These are phyloP conservation scores for Choreutis nemorana DNA, from an alignment of 2,888 invertebrate genomes.

Conservation along the genomic window DNA sequence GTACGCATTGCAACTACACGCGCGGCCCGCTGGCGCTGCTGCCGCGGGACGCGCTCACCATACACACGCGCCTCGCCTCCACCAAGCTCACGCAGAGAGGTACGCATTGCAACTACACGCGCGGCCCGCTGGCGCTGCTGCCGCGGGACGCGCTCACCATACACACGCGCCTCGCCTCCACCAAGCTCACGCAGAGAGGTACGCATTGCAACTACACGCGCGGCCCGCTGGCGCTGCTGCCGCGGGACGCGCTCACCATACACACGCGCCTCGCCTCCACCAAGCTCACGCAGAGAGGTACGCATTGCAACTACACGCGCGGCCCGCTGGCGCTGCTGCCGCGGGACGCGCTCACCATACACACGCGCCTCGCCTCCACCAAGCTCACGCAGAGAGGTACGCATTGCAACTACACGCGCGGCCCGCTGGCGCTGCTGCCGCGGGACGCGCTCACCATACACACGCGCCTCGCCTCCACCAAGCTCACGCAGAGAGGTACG, in stretches of 20 bases:
- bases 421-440: conserved; percentile 27
- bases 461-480: conserved; percentile 89
- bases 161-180: conserved; percentile 86
- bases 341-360: conserved; percentile 77
- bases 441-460: conserved; percentile 79
- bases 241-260: conserved; percentile 77
- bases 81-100: too few species aligned
- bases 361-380: conserved; percentile 88
- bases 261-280: conserved; percentile 88
- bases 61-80: conserved; percentile 86
- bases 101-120: too few species aligned
- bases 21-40: conserved; percentile 30
- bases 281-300: too few species aligned
- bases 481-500: too few species aligned
- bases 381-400: too few species aligned
- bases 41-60: conserved; percentile 73
- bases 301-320: too few species aligned
- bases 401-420: too few species aligned
- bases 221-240: conserved; percentile 29
- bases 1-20: too few species aligned
- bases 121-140: conserved; percentile 29
- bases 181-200: too few species aligned
- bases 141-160: conserved; percentile 77
- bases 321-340: conserved; percentile 30
- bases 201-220: too few species aligned